Evolutionary conservation across 1,140 invertebrate genomes (phyloP).

Genomic region (Caenorhabditis tropicalis): DNA sequence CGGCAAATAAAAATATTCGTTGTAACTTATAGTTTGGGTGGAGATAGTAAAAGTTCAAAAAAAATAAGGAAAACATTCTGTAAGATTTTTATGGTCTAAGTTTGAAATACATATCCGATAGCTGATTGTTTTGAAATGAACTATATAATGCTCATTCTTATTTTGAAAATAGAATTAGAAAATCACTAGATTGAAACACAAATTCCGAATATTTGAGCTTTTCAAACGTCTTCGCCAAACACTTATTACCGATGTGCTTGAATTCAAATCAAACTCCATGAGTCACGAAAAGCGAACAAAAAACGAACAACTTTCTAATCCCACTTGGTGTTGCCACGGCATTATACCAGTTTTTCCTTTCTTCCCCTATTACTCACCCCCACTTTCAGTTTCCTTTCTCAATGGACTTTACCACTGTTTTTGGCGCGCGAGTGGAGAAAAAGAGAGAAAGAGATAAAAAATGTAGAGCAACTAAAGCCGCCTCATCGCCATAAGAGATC

Average conservation of each 20-base stretch:
- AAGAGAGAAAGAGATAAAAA: conserved; percentile 27
- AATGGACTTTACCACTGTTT: background rate
- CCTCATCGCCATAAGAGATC: background rate
- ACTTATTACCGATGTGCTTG: background rate
- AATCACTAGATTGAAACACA: too few species aligned
- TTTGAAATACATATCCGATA: too few species aligned
- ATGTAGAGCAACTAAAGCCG: conserved; percentile 41
- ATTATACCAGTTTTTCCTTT: conserved; percentile 18
- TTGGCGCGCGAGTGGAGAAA: conserved; percentile 1
- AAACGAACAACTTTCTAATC: conserved; percentile 6
- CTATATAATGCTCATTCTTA: too few species aligned
- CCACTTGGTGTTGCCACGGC: background rate
- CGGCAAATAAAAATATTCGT: background rate
- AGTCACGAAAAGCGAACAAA: background rate
- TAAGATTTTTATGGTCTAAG: too few species aligned
- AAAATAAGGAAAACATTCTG: background rate
- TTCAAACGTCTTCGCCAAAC: background rate
- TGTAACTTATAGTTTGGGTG: background rate
- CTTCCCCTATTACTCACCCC: background rate
- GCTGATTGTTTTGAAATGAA: too few species aligned
- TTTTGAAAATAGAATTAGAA: too few species aligned
- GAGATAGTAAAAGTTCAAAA: background rate
- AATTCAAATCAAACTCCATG: background rate
- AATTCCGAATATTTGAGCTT: too few species aligned
- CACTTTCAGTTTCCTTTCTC: background rate